Base-by-base conservation (phyloP, 2,113 vertebrate genomes). In the Sciurus niger region DNA sequence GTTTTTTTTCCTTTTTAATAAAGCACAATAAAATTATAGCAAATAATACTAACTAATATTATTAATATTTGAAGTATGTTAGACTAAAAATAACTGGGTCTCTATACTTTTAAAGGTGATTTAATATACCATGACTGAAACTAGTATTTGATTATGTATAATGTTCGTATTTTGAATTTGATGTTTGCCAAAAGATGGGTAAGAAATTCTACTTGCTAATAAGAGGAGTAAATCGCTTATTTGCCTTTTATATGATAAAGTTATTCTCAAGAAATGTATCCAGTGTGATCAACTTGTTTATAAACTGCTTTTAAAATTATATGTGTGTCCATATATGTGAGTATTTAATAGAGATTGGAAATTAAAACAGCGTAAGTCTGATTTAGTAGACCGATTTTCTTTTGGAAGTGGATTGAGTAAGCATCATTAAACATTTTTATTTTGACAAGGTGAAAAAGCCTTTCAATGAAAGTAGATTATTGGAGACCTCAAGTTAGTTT, bases 21-120 rank as follows among this genome's bases (percentile, higher is more conserved):
- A 88, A 78, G 48, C 51, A 53, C 17, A n/a, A 40, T 76, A 94
- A 85, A 80, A 85, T 85, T 92, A 48, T 84, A 53, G 14, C 77
- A 94, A 70, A 30, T 85, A 63, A 51, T 25, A 65, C 34, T 25
- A 48, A 37, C 37, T 37, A 37, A 37, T 37, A 37, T 37, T 37
- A 37, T 37, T 37, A 37, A 37, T 37, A 37, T 37, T 40, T 40
- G 40, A 40, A 79, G n/a, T 51, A 68, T 84, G 9, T 93, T 92
- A 96, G 77, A 89, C 51, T 80, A 34, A 88, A 90, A 48, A 37
- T 74, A 67, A 46, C 53, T 84, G 16, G 53, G 32, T 68, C 9
- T 77, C 25, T 84, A 28, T 94, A 37, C 87, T 93, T 96, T 83
- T 83, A 89, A 93, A 82, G 83, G 40, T 94, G 65, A 88, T 84